Evolutionary conservation across 2,888 invertebrate genomes (phyloP).

Genomic region (Pinctada fucata): DNA sequence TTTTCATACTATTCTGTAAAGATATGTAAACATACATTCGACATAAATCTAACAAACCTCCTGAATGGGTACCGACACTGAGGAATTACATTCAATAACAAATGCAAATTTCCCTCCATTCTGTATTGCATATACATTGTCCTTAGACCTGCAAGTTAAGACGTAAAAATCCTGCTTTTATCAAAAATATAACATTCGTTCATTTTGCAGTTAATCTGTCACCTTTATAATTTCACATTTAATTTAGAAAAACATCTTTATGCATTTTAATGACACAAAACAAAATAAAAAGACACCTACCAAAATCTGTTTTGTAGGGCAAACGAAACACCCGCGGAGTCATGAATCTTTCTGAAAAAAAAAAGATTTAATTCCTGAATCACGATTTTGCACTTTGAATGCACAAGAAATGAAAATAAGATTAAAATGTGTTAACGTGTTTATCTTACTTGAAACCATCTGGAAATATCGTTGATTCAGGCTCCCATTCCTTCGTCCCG

Average conservation of each 20-base stretch:
- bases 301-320: constrained; percentile 54
- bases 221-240: no score
- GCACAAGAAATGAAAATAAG: no score
- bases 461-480: constrained; percentile 51
- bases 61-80: neutral
- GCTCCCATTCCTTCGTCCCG: constrained; percentile 51
- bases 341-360: no score
- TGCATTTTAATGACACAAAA: no score
- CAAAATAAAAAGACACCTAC: constrained; percentile 1
- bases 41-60: neutral
- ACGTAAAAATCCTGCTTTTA: no score
- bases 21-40: no score
- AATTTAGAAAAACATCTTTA: no score
- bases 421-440: no score
- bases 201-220: constrained; percentile 1
- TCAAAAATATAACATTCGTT: neutral
- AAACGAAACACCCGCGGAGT: constrained; percentile 23
- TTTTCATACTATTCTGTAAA: no score
- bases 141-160: constrained; percentile 8
- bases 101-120: constrained; percentile 15
- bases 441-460: constrained; percentile 51
- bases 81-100: constrained; percentile 9
- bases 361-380: no score
- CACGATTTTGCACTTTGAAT: no score
- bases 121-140: constrained; percentile 20